Base-by-base conservation (phyloP, 2,113 vertebrate species). In the Nipponia nippon region DNA sequence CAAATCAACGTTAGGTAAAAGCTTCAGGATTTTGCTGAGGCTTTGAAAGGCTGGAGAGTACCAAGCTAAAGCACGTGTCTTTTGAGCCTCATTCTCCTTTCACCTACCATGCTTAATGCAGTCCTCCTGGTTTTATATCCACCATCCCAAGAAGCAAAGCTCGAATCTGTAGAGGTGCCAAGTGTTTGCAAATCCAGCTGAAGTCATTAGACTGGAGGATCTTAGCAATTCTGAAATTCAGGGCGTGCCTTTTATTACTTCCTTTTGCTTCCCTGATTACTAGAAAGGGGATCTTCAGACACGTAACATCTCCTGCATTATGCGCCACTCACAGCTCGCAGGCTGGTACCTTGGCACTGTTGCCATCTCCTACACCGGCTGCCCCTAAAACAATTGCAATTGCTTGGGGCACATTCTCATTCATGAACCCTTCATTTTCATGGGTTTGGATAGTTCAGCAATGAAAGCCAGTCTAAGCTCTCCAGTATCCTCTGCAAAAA, bases 41-140 rank as follows among this genome's bases (percentile, higher is more conserved):
- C 71, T 96, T 94, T 93, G 90, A 90, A 96, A 91, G 83, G 46
- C 95, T 85, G 72, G 63, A 58, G 52, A 82, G 16, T 7, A 83
- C 59, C 67, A 47, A 67, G 70, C 46, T 88, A 86, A 88, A 92
- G 58, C 49, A 85, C 49, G 56, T 13, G 75, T 30, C 58, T 81
- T 91, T 90, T 78, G 38, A 93, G 52, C 76, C 29, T 73, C 36
- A 4, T 72, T 88, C 89, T 89, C 30, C 81, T 90, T 76, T 89
- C 65, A 86, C 62, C 71, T 36, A 26, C 71, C 52, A 42, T 0
- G 0, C 46, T 90, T 77, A 93, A 83, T 46, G 58, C 36, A 81
- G 71, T 70, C 59, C 55, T 81, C 32, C 58, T 81, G 16, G 1
- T 65, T 78, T 83, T 66, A 61, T 50, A 92, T 26, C 49, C 16